These are phyloP conservation scores for Crocallis elinguaria DNA, from an alignment of 2,888 invertebrate genomes.

Conservation along the genomic window DNA sequence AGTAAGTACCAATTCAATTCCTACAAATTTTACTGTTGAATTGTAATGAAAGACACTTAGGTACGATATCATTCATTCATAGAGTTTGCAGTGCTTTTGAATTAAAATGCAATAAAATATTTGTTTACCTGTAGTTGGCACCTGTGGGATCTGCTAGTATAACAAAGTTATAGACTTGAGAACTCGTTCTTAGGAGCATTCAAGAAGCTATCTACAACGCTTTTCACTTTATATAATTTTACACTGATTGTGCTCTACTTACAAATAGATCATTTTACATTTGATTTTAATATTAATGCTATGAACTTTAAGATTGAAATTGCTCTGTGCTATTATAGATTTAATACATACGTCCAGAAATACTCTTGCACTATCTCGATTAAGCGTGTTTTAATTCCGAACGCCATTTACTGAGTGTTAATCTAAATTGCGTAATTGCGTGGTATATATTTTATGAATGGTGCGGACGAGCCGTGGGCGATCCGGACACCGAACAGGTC, in stretches of 20 bases:
- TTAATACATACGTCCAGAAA: conserved; percentile 26
- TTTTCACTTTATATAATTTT: conserved; percentile 28
- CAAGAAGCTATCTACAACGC: conserved; percentile 17
- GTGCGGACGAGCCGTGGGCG: conserved; percentile 75
- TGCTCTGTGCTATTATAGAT: conserved; percentile 3
- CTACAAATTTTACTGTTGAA: too few species aligned
- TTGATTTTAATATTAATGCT: conserved; percentile 3
- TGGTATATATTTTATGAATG: conserved; percentile 70
- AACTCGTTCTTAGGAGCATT: conserved; percentile 9
- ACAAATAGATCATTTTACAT: conserved; percentile 3
- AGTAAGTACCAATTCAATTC: too few species aligned
- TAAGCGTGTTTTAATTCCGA: conserved; percentile 53
- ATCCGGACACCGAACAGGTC: conserved; percentile 61
- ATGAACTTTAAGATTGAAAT: conserved; percentile 5
- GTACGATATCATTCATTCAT: too few species aligned
- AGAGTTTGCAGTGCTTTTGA: conserved; percentile 37
- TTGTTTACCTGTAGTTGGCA: not conserved
- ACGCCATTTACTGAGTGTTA: conserved; percentile 51
- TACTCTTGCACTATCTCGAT: conserved; percentile 42
- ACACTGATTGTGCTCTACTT: conserved; percentile 27
- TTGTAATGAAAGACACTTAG: too few species aligned
- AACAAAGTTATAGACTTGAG: not conserved
- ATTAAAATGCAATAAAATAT: not conserved
- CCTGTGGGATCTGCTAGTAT: conserved; percentile 3
- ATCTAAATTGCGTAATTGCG: conserved; percentile 70